Percentiles rank a stretch among this genome's conserved stretches.
These are phyloP conservation scores for Caerostris extrusa DNA, from an alignment of 1,140 invertebrate genomes.

Conservation along the genomic window DNA sequence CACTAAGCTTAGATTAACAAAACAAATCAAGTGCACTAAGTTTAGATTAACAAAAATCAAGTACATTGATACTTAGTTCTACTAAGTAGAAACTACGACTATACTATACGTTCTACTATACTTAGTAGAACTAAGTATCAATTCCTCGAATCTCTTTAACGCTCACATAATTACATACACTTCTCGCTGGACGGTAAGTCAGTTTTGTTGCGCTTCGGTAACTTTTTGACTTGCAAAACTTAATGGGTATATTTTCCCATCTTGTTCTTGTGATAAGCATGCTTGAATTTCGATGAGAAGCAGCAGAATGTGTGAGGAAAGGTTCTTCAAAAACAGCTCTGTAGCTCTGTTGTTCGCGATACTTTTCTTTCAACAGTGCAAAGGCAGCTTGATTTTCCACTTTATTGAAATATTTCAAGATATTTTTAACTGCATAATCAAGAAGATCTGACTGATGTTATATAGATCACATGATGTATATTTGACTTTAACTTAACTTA, in stretches of 20 bases:
- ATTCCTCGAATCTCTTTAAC: slow-evolving; percentile 79
- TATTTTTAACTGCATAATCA: too few species aligned
- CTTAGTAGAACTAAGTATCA: slow-evolving; percentile 76
- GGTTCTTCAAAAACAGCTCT: neutral
- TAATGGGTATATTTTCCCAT: neutral
- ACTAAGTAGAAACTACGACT: too few species aligned
- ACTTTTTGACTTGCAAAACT: slow-evolving; percentile 73
- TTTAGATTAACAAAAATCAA: too few species aligned
- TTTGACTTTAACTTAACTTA: too few species aligned
- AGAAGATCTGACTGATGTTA: too few species aligned
- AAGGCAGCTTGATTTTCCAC: neutral
- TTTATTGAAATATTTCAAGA: neutral
- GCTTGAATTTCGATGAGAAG: neutral
- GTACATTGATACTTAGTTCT: too few species aligned
- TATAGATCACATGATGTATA: too few species aligned
- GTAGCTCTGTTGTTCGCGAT: neutral
- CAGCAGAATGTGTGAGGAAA: neutral
- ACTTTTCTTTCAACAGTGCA: neutral
- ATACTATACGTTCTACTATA: too few species aligned
- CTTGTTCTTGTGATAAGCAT: neutral
- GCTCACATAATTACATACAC: slow-evolving; percentile 78
- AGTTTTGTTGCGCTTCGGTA: slow-evolving; percentile 69
- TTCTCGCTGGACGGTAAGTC: slow-evolving; percentile 79
- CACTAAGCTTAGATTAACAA: too few species aligned
- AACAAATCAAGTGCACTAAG: too few species aligned